Base-by-base conservation (phyloP, 1,140 invertebrate species). In the Halotydeus destructor region DNA sequence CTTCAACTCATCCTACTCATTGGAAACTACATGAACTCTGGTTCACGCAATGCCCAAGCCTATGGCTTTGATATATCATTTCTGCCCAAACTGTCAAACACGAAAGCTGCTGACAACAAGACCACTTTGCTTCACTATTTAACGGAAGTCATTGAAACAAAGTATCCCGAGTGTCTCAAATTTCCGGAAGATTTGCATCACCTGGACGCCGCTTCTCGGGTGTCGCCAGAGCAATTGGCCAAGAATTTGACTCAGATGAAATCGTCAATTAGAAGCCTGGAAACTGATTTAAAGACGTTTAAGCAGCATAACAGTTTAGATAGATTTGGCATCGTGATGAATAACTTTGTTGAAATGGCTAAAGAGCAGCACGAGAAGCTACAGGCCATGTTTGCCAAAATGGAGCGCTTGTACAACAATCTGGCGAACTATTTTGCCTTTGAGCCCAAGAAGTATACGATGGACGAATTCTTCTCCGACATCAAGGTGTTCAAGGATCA, bases 11-110 rank as follows among this genome's bases (percentile, higher is more conserved):
- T 97, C 44, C 65, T 97, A 0, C 58, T 93, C 8, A 46, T 51
- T 31, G 53, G 53, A n/a, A 55, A 55, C 37, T 48, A 44, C 33
- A 49, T 55, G 50, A 55, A 55, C 50, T 49, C 52, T 24, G 86
- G 88, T 0, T 86, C 84, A 1, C 77, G 75, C 50, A 93, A 93
- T 57, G 86, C 76, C 6, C 78, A 84, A 52, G 84, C 86, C 2
- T 78, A 85, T 53, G 93, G 84, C 4, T 98, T 96, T 61, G 88
- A 98, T 60, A 89, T 97, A 42, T 88, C 74, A 56, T 96, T 84
- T 58, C 66, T 98, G 2, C 78, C 85, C 0, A 96, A 96, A 68
- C 77, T 88, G 60, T 53, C 50, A 49, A 21, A 35, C 43, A 97
- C 89, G 3, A 97, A 96, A 66, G 81, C 93, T 56, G 62, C 76